Percentiles rank a stretch among this genome's conserved stretches.
phyloP scores from a whole-genome alignment of 2,797 vertebrate species.

The Columba guinea region DNA sequence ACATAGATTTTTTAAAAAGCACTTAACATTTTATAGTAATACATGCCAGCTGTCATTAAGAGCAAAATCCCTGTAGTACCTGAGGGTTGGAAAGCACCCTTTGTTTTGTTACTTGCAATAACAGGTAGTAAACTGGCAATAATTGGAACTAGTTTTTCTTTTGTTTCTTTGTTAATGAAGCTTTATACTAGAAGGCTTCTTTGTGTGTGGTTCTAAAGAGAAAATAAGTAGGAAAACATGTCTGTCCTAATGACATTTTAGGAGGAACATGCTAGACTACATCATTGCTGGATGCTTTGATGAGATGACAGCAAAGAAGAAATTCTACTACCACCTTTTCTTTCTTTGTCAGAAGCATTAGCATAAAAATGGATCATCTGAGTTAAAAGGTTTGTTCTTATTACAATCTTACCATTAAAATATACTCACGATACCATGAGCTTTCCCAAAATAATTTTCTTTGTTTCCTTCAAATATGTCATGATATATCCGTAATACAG shows the following conservation, averaged over 20 bases:
- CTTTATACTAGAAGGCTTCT: not conserved
- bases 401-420: not conserved
- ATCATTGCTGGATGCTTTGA: not conserved
- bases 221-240: not conserved
- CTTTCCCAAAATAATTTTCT: not conserved
- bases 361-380: not conserved
- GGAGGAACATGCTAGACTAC: not conserved
- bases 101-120: slow-evolving; percentile 1
- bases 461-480: not conserved
- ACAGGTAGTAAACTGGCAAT: not conserved
- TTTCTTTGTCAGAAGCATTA: not conserved
- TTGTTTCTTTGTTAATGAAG: not conserved
- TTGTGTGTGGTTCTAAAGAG: not conserved
- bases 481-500: not conserved
- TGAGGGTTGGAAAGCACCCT: not conserved
- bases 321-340: not conserved
- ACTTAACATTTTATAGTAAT: not conserved
- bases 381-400: not conserved
- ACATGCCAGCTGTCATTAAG: not conserved
- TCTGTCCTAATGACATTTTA: not conserved
- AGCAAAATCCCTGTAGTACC: not conserved
- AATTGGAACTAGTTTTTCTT: not conserved
- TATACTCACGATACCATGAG: not conserved
- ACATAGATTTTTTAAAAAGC: not conserved
- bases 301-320: not conserved